These are phyloP conservation scores for Phylloscopus collybita DNA, from an alignment of 2,797 vertebrate species.

Conservation along the genomic window DNA sequence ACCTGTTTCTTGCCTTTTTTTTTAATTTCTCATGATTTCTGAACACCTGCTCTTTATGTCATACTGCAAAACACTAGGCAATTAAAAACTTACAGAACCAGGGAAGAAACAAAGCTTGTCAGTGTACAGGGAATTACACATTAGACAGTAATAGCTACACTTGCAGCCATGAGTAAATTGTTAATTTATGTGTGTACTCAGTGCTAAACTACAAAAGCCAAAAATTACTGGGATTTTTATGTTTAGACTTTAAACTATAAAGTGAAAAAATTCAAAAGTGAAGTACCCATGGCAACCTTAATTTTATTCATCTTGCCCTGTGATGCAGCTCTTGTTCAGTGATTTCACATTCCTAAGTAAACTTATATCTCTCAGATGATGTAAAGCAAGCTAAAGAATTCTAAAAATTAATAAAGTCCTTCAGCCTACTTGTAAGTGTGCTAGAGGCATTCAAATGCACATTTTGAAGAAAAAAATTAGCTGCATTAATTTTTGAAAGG, in stretches of 20 bases:
- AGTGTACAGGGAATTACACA: background rate
- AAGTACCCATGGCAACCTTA: slow-evolving; percentile 42
- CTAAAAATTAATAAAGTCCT: slow-evolving; percentile 22
- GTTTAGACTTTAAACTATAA: slow-evolving; percentile 40
- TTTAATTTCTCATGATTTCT: slow-evolving; percentile 15
- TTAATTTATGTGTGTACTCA: slow-evolving; percentile 45
- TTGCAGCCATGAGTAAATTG: background rate
- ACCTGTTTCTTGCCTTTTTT: background rate
- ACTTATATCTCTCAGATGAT: background rate
- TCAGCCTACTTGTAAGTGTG: background rate
- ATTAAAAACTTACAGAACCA: slow-evolving; percentile 60
- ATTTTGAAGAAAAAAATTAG: background rate
- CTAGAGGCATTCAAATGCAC: background rate
- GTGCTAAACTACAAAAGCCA: slow-evolving; percentile 12
- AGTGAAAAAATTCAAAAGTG: slow-evolving; percentile 8
- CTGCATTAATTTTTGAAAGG: background rate
- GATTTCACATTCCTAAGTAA: background rate
- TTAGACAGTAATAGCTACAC: slow-evolving; percentile 41
- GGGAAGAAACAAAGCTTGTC: slow-evolving; percentile 35
- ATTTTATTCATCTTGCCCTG: slow-evolving; percentile 19
- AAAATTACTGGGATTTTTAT: slow-evolving; percentile 26
- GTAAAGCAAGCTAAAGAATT: slow-evolving; percentile 28
- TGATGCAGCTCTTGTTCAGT: background rate
- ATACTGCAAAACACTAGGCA: slow-evolving; percentile 38
- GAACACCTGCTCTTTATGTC: slow-evolving; percentile 66